Conservation (phyloP, 2,888 invertebrate genomes). For the Lymantria monacha region DNA sequence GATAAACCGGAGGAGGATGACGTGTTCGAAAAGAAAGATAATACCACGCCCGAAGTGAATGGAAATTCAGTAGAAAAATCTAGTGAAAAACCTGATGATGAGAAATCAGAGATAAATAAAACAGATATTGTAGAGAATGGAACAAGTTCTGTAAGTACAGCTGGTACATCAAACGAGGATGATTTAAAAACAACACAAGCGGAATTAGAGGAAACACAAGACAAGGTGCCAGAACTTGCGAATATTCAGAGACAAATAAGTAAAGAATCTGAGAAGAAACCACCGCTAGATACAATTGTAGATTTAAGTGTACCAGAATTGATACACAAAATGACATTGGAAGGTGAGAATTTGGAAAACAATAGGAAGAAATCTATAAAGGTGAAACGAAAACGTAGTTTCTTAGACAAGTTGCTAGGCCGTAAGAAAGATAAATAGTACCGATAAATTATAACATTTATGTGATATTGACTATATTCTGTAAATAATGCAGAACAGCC, state of each 20-base stretch:
- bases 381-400: slow-evolving; percentile 75
- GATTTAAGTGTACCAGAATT: slow-evolving; percentile 71
- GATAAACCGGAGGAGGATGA: slow-evolving; percentile 59
- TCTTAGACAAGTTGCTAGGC: slow-evolving; percentile 72
- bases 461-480: slow-evolving; percentile 48
- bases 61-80: slow-evolving; percentile 25
- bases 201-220: slow-evolving; percentile 67
- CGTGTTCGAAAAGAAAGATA: slow-evolving; percentile 57
- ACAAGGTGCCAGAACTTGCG: slow-evolving; percentile 64
- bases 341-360: slow-evolving; percentile 59
- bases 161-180: slow-evolving; percentile 33
- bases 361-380: slow-evolving; percentile 56
- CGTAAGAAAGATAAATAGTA: slow-evolving; percentile 65
- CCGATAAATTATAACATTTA: slow-evolving; percentile 38
- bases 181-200: slow-evolving; percentile 57
- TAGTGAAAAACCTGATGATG: slow-evolving; percentile 19
- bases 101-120: slow-evolving; percentile 32
- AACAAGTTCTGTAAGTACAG: slow-evolving; percentile 34
- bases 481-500: slow-evolving; percentile 59
- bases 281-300: slow-evolving; percentile 46
- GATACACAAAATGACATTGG: slow-evolving; percentile 66
- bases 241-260: slow-evolving; percentile 56
- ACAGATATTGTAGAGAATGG: slow-evolving; percentile 55
- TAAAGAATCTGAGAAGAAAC: slow-evolving; percentile 54
- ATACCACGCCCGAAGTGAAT: slow-evolving; percentile 22